These are phyloP conservation scores for Philopedon plagiatum DNA, from an alignment of 2,888 invertebrate species.

Conservation along the genomic window DNA sequence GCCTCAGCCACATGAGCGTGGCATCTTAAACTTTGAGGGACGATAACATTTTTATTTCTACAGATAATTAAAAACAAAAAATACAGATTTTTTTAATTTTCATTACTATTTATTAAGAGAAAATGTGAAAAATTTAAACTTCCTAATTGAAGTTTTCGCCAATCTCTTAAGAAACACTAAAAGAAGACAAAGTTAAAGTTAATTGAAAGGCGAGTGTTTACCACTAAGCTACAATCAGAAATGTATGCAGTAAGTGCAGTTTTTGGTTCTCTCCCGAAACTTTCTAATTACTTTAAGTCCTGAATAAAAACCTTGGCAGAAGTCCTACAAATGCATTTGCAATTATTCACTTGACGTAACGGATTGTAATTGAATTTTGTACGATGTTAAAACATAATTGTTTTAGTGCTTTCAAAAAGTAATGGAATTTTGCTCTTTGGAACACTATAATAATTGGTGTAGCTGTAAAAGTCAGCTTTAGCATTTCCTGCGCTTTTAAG, in stretches of 20 bases:
- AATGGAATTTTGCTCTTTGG: background rate
- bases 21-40: too few species aligned
- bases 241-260: background rate
- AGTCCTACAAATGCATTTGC: conserved; percentile 10
- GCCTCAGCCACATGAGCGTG: too few species aligned
- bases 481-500: background rate
- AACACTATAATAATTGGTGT: background rate
- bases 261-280: background rate
- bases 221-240: too few species aligned
- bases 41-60: too few species aligned
- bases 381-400: background rate
- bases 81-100: too few species aligned
- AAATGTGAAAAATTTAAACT: too few species aligned
- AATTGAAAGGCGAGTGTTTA: too few species aligned
- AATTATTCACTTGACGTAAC: conserved; percentile 2
- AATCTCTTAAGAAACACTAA: too few species aligned
- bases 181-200: too few species aligned
- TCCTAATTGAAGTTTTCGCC: too few species aligned
- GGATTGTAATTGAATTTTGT: conserved; percentile 1
- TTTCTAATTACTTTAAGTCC: background rate
- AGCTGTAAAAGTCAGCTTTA: background rate
- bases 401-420: conserved; percentile 1
- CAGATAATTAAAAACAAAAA: too few species aligned
- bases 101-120: too few species aligned
- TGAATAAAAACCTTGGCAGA: conserved; percentile 6